These are phyloP conservation scores for Etheostoma nigrum DNA, from an alignment of 2,797 vertebrate species.

Conservation along the genomic window DNA sequence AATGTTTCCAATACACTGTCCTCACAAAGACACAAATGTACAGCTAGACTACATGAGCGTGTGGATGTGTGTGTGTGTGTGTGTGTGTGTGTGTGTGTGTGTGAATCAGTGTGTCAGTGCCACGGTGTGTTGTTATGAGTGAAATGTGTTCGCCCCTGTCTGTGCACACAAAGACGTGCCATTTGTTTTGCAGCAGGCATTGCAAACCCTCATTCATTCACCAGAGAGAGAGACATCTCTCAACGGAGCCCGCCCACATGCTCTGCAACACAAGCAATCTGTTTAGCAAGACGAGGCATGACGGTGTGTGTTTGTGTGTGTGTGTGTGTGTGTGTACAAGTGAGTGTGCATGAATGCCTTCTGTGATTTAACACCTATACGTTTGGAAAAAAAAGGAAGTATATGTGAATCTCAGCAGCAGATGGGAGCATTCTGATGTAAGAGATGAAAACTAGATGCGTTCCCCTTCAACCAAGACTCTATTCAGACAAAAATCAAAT, in stretches of 20 bases:
- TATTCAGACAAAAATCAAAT: background rate
- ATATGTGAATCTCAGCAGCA: conserved; percentile 46
- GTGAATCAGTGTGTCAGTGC: conserved; percentile 24
- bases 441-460: conserved; percentile 5
- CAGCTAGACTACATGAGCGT: background rate
- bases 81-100: background rate
- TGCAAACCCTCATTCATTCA: conserved; percentile 85
- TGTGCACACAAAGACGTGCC: conserved; percentile 63
- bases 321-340: background rate
- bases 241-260: conserved; percentile 84
- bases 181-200: conserved; percentile 61
- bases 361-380: conserved; percentile 66
- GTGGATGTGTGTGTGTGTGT: no score
- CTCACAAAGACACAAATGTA: background rate
- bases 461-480: conserved; percentile 3
- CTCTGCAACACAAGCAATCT: conserved; percentile 85
- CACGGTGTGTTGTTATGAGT: conserved; percentile 34
- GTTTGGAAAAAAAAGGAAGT: conserved; percentile 51
- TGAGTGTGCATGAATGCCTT: conserved; percentile 9
- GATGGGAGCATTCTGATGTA: conserved; percentile 30
- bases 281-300: conserved; percentile 66
- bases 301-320: conserved; percentile 15
- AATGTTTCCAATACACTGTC: background rate
- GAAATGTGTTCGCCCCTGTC: conserved; percentile 48
- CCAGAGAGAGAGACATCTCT: conserved; percentile 83